Evolutionary conservation across 2,113 vertebrate species (phyloP).

Genomic region (Taxidea taxus): DNA sequence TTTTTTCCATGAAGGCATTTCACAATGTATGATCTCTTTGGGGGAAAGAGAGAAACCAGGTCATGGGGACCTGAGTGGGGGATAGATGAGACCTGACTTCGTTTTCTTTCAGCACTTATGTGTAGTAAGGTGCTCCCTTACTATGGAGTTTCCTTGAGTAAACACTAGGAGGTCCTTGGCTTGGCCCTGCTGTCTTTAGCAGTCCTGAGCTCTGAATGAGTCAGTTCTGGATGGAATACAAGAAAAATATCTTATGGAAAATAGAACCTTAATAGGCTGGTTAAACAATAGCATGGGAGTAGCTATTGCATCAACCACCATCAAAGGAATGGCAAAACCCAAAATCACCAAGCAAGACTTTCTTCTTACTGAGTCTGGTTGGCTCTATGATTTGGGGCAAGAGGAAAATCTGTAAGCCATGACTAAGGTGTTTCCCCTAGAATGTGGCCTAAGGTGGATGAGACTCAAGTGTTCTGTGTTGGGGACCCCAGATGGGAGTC

Average conservation of each 20-base stretch:
- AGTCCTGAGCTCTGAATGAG: neutral
- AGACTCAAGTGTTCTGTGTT: neutral
- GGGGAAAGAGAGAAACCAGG: constrained; percentile 46
- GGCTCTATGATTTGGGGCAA: neutral
- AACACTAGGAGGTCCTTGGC: constrained; percentile 46
- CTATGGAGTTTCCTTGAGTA: constrained; percentile 16
- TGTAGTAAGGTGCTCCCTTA: neutral
- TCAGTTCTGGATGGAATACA: constrained; percentile 27
- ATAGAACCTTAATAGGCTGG: neutral
- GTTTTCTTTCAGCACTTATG: neutral
- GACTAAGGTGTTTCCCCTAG: neutral
- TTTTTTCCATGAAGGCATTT: constrained; percentile 79
- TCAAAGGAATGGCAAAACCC: neutral
- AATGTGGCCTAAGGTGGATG: neutral
- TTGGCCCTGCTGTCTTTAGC: neutral
- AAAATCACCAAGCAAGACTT: constrained; percentile 36
- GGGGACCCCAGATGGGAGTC: neutral
- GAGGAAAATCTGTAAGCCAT: neutral
- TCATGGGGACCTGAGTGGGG: neutral
- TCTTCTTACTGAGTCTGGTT: constrained; percentile 41
- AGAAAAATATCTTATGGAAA: constrained; percentile 41
- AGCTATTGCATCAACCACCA: neutral
- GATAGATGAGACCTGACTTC: neutral
- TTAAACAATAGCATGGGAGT: constrained; percentile 16
- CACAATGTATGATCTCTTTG: constrained; percentile 65